Conservation (phyloP, 2,888 invertebrate genomes). For the Tipula lateralis region DNA sequence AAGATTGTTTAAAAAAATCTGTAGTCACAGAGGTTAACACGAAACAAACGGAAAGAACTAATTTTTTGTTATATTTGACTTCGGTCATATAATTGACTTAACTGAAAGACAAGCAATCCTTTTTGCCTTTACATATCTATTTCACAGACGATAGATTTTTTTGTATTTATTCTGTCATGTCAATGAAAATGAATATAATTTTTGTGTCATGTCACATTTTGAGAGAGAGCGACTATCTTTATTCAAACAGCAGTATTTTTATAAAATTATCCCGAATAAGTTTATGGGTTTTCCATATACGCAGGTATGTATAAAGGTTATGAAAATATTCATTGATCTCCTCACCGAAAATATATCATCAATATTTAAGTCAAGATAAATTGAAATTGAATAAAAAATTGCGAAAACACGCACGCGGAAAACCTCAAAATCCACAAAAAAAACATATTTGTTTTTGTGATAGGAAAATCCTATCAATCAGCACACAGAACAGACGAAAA, state of each 20-base stretch:
- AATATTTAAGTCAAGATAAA: not conserved
- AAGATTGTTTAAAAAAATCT: not conserved
- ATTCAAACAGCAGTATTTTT: not conserved
- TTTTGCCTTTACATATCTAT: not conserved
- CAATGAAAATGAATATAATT: not conserved
- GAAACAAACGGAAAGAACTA: not conserved
- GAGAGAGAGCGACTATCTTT: not conserved
- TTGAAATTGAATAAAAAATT: not conserved
- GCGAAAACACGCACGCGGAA: not conserved
- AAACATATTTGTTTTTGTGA: not conserved
- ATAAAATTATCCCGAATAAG: no score
- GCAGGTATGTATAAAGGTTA: not conserved
- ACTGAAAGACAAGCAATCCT: not conserved
- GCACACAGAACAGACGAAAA: not conserved
- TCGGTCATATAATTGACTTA: not conserved
- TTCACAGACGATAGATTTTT: not conserved
- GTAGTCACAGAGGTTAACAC: not conserved
- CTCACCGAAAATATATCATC: not conserved
- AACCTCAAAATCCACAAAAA: not conserved
- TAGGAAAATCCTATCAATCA: not conserved
- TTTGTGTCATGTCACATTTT: not conserved
- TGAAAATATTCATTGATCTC: not conserved
- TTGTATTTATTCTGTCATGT: not conserved
- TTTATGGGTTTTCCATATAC: no score
- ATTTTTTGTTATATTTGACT: not conserved